Conservation (phyloP, 2,113 vertebrate species). For the Alexandromys fortis region DNA sequence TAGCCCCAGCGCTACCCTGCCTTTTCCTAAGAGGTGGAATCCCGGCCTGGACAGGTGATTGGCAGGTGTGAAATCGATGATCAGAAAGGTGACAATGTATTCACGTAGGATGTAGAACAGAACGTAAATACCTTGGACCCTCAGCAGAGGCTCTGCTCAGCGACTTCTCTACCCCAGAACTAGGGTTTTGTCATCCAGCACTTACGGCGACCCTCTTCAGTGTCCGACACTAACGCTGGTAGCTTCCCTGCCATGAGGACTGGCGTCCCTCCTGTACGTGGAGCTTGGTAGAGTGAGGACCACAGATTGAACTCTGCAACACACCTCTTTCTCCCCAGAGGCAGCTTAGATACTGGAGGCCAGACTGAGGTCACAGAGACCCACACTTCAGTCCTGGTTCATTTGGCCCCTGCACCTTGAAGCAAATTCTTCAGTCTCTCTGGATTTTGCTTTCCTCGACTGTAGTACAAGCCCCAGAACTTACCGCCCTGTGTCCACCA, state of each 20-base stretch:
- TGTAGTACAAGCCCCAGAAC: neutral
- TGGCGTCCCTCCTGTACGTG: neutral
- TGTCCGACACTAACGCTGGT: rapidly evolving
- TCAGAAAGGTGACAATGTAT: neutral
- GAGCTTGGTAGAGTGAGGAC: no score
- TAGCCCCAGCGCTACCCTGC: neutral
- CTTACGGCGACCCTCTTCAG: neutral
- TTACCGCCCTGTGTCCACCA: rapidly evolving
- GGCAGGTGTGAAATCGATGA: neutral
- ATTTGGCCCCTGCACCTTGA: rapidly evolving
- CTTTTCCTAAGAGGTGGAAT: neutral
- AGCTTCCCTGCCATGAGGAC: neutral
- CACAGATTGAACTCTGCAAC: neutral
- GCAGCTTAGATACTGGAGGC: neutral
- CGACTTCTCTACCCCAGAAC: rapidly evolving
- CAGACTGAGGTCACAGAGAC: neutral
- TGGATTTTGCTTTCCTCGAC: neutral
- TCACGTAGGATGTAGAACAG: neutral
- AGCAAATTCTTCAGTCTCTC: neutral
- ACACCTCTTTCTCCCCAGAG: neutral
- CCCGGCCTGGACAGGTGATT: neutral
- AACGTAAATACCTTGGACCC: neutral
- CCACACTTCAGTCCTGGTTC: neutral
- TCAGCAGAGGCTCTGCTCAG: neutral
- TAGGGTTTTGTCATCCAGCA: neutral